Base-by-base conservation (phyloP, 2,797 vertebrate species). In the Helicolenus hilgendorfi region DNA sequence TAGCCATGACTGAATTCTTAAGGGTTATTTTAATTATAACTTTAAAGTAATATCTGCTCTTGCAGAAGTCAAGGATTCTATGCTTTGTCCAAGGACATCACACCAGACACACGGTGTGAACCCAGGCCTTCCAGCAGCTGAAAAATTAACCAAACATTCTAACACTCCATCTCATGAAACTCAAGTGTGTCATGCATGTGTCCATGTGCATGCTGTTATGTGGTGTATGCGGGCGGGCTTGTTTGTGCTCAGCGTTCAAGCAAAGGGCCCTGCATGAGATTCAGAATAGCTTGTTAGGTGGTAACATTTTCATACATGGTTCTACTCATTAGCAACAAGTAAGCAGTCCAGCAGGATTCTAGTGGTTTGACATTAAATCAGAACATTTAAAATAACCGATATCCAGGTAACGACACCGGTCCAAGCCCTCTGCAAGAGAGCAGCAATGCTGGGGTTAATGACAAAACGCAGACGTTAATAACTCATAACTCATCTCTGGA, bases 391-490 rank as follows among this genome's bases (percentile, higher is more conserved):
- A 87, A 59, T 13, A 59, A 45, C 73, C 71, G 45, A 73, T 33
- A 81, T 53, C 5, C 41, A 63, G 27, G 70, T 38, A 65, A 56
- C 72, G 72, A 56, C 33, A 83, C 11, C 8, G 35, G 89, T 89
- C 81, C 78, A 77, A 83, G 41, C 56, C 33, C 73, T 49, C 49
- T 36, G 22, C 56, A 38, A 79, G 26, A 77, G 59, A 78, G 72
- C 73, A 79, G 84, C 68, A 18, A 68, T 22, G 72, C 80, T 86
- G 79, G 86, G 89, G 90, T 95, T 96, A 95, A 96, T 84, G 87
- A 95, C 83, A 94, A 96, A 97, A 95, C 20, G 33, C 89, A 94
- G 90, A 86, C 82, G 84, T 96, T 97, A 96, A 97, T 94, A 97
- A 96, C 95, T 95, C 90, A 93, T 94, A 97, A 95, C 77, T 87